Conservation (phyloP, 2,888 invertebrate genomes). For the Drosophila paramelanica region DNA sequence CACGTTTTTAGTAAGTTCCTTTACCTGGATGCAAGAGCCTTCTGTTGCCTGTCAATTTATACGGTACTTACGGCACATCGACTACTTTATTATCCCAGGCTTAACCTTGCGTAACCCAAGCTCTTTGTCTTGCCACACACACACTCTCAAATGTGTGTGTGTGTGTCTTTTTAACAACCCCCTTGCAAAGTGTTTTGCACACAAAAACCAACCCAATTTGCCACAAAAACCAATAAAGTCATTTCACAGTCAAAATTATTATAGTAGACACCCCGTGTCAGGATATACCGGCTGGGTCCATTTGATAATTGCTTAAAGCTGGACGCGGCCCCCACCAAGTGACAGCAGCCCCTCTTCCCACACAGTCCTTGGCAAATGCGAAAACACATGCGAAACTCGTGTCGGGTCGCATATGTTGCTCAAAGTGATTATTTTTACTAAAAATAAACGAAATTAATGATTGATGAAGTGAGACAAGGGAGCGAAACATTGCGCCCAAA, state of each 20-base stretch:
- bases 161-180: slow-evolving; percentile 20
- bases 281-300: slow-evolving; percentile 44
- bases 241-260: slow-evolving; percentile 62
- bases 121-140: slow-evolving; percentile 22
- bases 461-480: slow-evolving; percentile 78
- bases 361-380: neutral
- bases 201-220: slow-evolving; percentile 26
- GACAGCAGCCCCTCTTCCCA: neutral
- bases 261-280: slow-evolving; percentile 6
- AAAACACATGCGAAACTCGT: slow-evolving; percentile 69
- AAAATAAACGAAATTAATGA: slow-evolving; percentile 78
- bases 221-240: slow-evolving; percentile 67
- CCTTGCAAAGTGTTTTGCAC: slow-evolving; percentile 3
- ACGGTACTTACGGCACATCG: slow-evolving; percentile 24
- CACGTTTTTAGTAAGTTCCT: slow-evolving; percentile 4
- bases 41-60: slow-evolving; percentile 22
- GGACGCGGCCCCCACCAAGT: slow-evolving; percentile 32
- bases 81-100: slow-evolving; percentile 37
- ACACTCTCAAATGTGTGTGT: neutral
- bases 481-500: slow-evolving; percentile 41
- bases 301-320: slow-evolving; percentile 74
- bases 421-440: slow-evolving; percentile 78
- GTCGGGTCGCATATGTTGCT: slow-evolving; percentile 71
- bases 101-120: slow-evolving; percentile 43
- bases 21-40: slow-evolving; percentile 18